Base-by-base conservation (phyloP, 2,888 invertebrate genomes). In the Autographa gamma region DNA sequence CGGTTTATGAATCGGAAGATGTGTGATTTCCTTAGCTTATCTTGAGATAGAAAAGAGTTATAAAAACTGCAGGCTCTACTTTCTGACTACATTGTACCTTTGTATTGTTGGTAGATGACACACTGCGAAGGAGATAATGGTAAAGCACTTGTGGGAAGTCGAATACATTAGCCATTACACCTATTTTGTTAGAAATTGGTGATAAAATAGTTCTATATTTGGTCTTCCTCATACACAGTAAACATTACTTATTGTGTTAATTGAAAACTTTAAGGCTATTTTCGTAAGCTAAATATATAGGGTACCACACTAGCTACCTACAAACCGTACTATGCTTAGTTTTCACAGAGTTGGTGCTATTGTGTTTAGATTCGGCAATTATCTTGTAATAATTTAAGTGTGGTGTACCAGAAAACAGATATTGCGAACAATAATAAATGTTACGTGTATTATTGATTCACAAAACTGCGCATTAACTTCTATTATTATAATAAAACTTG, bases 401-500 rank as follows among this genome's bases (percentile, higher is more conserved):
- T 56, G 4, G 25, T 56, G 1, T 7, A 54, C 11, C 54, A 54
- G 19, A 54, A 54, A 2, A 11, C 25, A 19, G 0, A n/a, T n/a
- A n/a, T n/a, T 4, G 2, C 16, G 18, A 13, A 9, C 25, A 19
- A 13, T 56, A 60, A 41, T 14, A 52, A 16, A 0, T 11, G 25
- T 60, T 65, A 63, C 18, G n/a, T 34, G n/a, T 11, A 18, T 14
- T 38, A 19, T 58, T 14, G 13, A 34, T 41, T 60, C 3, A 2
- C 4, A 65, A 41, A 70, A 63, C 19, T 61, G 60, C 56, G 58
- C 62, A 56, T 4, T 43, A 4, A 8, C 8, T 58, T 68, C 25
- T 60, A 9, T 38, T 25, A 16, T 61, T 59, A 60, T 43, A 4
- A 18, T 34, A 32, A 79, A 76, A 80, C 80, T 52, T 19, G 76